Conservation (phyloP, 2,888 invertebrate genomes). For the Podabrus alpinus region DNA sequence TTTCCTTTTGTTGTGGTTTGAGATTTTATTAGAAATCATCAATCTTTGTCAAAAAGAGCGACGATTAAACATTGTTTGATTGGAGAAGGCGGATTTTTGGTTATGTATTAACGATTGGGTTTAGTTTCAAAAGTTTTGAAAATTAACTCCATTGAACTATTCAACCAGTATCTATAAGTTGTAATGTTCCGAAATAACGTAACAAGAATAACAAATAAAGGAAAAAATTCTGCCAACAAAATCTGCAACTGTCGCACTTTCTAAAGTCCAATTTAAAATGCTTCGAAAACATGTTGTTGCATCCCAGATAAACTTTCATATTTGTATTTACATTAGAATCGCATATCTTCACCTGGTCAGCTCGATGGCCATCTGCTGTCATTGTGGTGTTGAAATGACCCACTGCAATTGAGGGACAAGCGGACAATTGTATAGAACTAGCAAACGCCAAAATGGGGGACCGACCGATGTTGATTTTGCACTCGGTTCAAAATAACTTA, state of each 20-base stretch:
- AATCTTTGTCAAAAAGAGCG: not conserved
- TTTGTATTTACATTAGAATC: constrained; percentile 42
- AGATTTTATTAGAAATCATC: not conserved
- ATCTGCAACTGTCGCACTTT: constrained; percentile 30
- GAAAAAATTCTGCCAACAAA: constrained; percentile 11
- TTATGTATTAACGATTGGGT: no score
- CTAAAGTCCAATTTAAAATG: constrained; percentile 7
- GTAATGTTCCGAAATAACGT: not conserved
- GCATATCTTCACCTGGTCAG: constrained; percentile 50
- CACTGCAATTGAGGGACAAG: constrained; percentile 36
- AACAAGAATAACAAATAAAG: not conserved
- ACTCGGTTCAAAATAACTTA: constrained; percentile 4
- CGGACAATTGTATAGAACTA: constrained; percentile 18
- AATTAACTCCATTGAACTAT: not conserved
- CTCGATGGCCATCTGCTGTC: constrained; percentile 52
- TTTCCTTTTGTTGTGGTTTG: not conserved
- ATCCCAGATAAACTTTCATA: constrained; percentile 24
- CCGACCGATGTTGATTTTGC: constrained; percentile 9
- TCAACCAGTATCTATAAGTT: not conserved
- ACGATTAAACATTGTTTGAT: not conserved
- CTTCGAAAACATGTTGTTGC: constrained; percentile 22
- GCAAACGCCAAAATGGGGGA: constrained; percentile 26
- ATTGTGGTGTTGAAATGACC: constrained; percentile 53
- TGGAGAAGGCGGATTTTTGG: not conserved
- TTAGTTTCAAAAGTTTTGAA: not conserved